Evolutionary conservation across 2,113 vertebrate genomes (phyloP).

Genomic region (Thalassarche chlororhynchos): DNA sequence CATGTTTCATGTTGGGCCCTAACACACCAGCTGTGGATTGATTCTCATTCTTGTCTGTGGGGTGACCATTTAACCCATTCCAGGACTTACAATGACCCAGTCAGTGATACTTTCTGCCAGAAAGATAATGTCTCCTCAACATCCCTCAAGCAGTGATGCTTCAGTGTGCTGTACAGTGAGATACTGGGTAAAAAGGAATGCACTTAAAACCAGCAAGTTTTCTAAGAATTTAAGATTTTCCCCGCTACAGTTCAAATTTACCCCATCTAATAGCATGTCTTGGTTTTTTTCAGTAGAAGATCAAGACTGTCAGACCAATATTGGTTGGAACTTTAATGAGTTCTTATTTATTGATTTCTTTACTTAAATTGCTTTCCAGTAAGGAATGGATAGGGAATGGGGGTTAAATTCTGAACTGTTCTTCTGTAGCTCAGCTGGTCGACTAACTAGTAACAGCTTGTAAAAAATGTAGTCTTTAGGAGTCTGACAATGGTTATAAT

Average conservation of each 20-base stretch:
- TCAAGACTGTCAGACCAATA: neutral
- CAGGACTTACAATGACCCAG: neutral
- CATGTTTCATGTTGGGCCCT: neutral
- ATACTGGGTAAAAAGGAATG: neutral
- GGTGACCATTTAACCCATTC: neutral
- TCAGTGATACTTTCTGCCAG: neutral
- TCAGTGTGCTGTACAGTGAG: neutral
- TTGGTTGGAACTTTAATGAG: neutral
- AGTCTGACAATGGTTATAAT: neutral
- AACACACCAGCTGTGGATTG: neutral
- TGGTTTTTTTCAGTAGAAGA: neutral
- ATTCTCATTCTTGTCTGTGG: neutral
- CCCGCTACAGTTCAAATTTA: neutral
- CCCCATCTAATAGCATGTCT: rapidly evolving
- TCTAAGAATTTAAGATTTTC: neutral
- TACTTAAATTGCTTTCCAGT: neutral
- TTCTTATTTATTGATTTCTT: neutral
- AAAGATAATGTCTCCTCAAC: neutral
- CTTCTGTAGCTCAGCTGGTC: neutral
- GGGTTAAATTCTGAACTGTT: neutral
- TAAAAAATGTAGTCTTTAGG: neutral
- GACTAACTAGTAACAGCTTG: neutral
- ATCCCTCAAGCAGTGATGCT: neutral
- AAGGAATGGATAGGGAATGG: neutral
- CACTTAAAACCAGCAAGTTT: neutral